phyloP scores from a whole-genome alignment of 1,140 invertebrate genomes.

The Ptiloglossa arizonensis region DNA sequence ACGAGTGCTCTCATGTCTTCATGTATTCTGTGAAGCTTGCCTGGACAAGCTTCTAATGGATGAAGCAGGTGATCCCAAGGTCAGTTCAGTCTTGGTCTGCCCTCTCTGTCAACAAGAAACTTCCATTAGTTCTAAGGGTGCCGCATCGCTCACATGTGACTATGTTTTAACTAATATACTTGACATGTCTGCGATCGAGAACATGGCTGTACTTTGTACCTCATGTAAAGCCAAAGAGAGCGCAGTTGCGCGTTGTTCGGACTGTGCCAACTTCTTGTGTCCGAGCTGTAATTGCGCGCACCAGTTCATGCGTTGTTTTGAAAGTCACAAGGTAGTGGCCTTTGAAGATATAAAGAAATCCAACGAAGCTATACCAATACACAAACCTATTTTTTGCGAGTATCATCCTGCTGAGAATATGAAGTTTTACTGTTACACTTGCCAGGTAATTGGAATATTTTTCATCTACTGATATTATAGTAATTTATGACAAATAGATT shows the following conservation, averaged over 20 bases:
- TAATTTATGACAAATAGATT: no score
- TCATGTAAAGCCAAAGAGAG: constrained; percentile 94
- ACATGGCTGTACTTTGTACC: constrained; percentile 89
- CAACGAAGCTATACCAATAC: constrained; percentile 88
- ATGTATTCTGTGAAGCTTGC: constrained; percentile 95
- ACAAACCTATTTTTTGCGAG: constrained; percentile 91
- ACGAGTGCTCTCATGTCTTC: constrained; percentile 93
- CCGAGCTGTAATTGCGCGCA: constrained; percentile 96
- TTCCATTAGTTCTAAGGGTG: constrained; percentile 87
- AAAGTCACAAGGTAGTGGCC: constrained; percentile 93
- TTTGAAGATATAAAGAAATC: constrained; percentile 93
- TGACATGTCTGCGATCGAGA: constrained; percentile 91
- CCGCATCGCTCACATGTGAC: constrained; percentile 89
- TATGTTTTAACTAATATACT: constrained; percentile 92
- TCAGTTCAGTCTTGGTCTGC: constrained; percentile 84
- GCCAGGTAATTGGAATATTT: constrained; percentile 83
- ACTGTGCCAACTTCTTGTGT: constrained; percentile 96
- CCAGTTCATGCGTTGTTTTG: constrained; percentile 96
- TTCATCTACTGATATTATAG: not conserved
- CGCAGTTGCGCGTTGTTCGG: constrained; percentile 94
- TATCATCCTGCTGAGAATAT: constrained; percentile 89
- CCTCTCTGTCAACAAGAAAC: constrained; percentile 93
- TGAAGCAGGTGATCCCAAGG: constrained; percentile 85
- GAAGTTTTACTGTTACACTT: constrained; percentile 91
- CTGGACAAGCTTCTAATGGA: constrained; percentile 90